Evolutionary conservation across 1,140 invertebrate genomes (phyloP).

Genomic region (Mycetomoellerius zeteki): DNA sequence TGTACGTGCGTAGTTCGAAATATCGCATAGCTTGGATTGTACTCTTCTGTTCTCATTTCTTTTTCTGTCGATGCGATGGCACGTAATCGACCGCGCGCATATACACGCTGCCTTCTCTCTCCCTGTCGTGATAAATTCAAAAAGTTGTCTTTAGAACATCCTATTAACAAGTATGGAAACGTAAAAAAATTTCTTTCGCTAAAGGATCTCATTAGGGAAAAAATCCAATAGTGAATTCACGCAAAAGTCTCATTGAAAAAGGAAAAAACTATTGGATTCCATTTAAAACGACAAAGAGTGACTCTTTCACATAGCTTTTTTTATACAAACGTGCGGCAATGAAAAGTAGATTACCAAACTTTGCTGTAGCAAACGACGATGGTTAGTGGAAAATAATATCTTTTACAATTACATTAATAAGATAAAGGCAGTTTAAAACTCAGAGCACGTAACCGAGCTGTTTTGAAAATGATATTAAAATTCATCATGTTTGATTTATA

Average conservation of each 20-base stretch:
- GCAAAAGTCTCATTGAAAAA: conserved; percentile 8
- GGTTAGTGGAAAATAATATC: conserved; percentile 32
- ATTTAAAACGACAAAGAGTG: conserved; percentile 3
- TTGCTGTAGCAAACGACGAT: background rate
- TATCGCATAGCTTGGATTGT: conserved; percentile 11
- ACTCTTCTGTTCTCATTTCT: conserved; percentile 1
- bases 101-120: background rate
- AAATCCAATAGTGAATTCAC: background rate
- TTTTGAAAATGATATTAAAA: conserved; percentile 52
- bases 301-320: background rate
- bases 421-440: background rate
- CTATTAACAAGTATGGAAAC: conserved; percentile 31
- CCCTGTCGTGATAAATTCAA: conserved; percentile 34
- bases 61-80: conserved; percentile 11
- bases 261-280: background rate
- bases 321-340: conserved; percentile 20
- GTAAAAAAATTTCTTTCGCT: background rate
- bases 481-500: conserved; percentile 46
- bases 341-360: conserved; percentile 43
- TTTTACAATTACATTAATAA: conserved; percentile 49
- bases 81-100: conserved; percentile 19
- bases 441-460: conserved; percentile 14
- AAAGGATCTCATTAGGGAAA: background rate
- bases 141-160: conserved; percentile 24
- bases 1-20: conserved; percentile 32